phyloP scores from a whole-genome alignment of 2,113 vertebrate genomes.

The Trochalopteron elliotii region DNA sequence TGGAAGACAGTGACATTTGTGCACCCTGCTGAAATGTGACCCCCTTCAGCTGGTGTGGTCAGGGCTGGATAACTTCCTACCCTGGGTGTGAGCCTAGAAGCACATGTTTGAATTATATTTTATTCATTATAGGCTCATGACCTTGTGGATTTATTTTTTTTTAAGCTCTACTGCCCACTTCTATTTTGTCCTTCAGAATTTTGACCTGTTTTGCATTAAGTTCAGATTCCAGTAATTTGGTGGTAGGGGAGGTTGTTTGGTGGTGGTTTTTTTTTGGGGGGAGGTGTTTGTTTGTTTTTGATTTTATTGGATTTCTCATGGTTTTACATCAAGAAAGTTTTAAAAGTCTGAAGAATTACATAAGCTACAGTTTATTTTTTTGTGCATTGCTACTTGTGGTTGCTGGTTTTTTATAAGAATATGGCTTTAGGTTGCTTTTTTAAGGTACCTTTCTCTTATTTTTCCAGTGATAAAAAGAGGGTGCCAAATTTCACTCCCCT shows the following conservation, averaged over 20 bases:
- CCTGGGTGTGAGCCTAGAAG: background rate
- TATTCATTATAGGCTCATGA: background rate
- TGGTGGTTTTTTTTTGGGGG: no score
- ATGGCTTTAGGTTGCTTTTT: background rate
- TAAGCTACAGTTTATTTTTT: background rate
- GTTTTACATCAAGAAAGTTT: background rate
- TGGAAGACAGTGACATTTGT: background rate
- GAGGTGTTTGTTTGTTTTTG: no score
- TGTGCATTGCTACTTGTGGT: background rate
- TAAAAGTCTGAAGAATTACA: background rate
- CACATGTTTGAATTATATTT: background rate
- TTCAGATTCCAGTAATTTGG: background rate
- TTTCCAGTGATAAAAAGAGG: background rate
- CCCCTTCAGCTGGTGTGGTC: accelerated
- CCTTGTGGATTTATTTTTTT: background rate
- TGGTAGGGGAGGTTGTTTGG: no score
- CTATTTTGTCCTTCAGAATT: background rate
- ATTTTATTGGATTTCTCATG: background rate
- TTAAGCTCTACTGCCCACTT: background rate
- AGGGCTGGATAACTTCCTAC: background rate
- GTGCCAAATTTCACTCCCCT: background rate
- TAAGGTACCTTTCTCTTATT: background rate
- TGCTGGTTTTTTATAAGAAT: background rate
- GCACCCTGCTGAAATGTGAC: background rate
- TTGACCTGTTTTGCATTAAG: background rate